phyloP scores from a whole-genome alignment of 2,888 invertebrate genomes.

The Vesta saturnalis region DNA sequence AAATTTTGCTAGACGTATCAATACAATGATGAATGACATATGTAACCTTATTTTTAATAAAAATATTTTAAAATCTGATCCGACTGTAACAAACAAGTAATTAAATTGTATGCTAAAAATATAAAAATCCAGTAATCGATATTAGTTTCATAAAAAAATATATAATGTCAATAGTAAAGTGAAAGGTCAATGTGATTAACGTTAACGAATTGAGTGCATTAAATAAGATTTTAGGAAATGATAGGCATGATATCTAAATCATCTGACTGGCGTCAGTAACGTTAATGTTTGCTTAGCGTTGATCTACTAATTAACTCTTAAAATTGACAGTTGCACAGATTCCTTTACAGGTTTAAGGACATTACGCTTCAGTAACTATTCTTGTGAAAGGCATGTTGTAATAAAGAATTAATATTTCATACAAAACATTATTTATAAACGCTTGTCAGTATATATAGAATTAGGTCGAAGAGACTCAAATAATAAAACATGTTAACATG shows the following conservation, averaged over 20 bases:
- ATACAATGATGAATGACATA: too few relatives aligned
- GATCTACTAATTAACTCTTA: background rate
- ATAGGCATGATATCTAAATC: background rate
- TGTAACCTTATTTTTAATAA: too few relatives aligned
- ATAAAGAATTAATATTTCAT: background rate
- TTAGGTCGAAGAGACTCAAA: background rate
- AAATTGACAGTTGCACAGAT: constrained; percentile 1
- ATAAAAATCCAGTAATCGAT: too few relatives aligned
- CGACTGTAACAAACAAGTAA: too few relatives aligned
- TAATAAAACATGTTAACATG: background rate
- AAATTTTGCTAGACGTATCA: too few relatives aligned
- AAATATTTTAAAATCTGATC: too few relatives aligned
- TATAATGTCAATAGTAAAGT: too few relatives aligned
- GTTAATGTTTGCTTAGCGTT: background rate
- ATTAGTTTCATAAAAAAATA: too few relatives aligned
- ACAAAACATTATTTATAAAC: too few relatives aligned
- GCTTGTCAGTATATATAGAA: background rate
- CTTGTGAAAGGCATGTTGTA: background rate
- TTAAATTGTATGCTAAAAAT: too few relatives aligned
- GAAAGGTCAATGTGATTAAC: too few relatives aligned
- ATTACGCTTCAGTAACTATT: background rate
- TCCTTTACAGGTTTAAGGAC: background rate
- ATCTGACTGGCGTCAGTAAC: background rate
- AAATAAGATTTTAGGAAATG: background rate
- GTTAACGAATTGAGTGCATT: background rate